Evolutionary conservation across 1,140 invertebrate genomes (phyloP).

Genomic region (Rhagoletis zephyria): DNA sequence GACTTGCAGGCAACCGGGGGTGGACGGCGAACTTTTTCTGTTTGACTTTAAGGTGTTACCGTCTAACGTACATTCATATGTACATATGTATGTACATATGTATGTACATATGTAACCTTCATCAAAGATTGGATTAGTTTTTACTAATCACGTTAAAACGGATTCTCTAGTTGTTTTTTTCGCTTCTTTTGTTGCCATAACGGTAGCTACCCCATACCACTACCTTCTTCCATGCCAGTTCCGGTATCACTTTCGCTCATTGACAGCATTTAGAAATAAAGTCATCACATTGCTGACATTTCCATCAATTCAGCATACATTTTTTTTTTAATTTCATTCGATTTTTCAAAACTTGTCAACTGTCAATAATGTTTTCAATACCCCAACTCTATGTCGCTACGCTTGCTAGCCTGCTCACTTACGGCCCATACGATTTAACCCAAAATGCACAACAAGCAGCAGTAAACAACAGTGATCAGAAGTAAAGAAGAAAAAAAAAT

Average conservation of each 20-base stretch:
- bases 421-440: neutral
- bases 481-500: neutral
- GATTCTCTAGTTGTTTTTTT: neutral
- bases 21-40: too few species aligned
- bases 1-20: too few species aligned
- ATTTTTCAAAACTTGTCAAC: constrained; percentile 52
- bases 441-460: constrained; percentile 28
- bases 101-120: neutral
- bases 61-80: too few species aligned
- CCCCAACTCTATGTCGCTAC: neutral
- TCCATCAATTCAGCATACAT: constrained; percentile 19
- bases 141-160: constrained; percentile 33
- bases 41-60: too few species aligned
- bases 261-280: constrained; percentile 40
- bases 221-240: constrained; percentile 8
- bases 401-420: too few species aligned
- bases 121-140: neutral
- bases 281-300: constrained; percentile 44
- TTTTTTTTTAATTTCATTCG: constrained; percentile 32
- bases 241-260: constrained; percentile 34
- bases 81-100: too few species aligned
- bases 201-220: neutral
- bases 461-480: neutral
- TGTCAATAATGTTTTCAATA: constrained; percentile 50
- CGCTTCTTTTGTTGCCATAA: neutral